Evolutionary conservation across 2,797 vertebrate species (phyloP), one percentile per base, ranked within the genome.

Genomic region (Labeo calbasu): DNA sequence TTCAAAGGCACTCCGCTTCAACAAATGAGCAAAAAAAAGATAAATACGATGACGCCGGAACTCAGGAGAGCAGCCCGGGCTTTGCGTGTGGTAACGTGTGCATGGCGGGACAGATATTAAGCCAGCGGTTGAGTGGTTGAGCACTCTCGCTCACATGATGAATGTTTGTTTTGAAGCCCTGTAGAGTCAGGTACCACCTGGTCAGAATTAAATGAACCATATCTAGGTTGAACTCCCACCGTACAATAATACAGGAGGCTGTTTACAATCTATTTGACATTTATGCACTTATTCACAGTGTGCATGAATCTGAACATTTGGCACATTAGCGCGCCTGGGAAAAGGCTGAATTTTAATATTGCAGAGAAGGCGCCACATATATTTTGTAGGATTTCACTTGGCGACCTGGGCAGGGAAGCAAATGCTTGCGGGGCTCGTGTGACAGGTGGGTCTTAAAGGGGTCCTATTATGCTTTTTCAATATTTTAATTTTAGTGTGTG

Each of bases 131-230:
- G 40, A 72, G 43, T 50, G 50, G 79, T 72, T 73, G 28, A 19
- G 72, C 21, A 2, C 51, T 65, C 48, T 43, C 43, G 10, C 51
- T 69, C 53, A 6, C 25, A 63, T 85, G 86, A 85, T 83, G 76
- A 83, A 85, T 85, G 84, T 71, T 57, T 76, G 65, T 77, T 86
- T 81, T 73, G 55, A 79, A 83, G 75, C 32, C 80, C 48, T 61
- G 68, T 57, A 65, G 59, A 83, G 59, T 46, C 61, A 79, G 84
- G 82, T 77, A 84, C 81, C 66, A 79, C 71, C 55, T 51, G 84
- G 87, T 87, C 66, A 75, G 76, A 71, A 61, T 61, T 72, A 88
- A 84, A 88, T 81, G 79, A 88, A 85, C 85, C 85, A 17, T 76
- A 82, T 84, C 75, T 70, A 85, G 84, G 84, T 77, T 85, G 84